These are phyloP conservation scores for Ernsta delagoae DNA, from an alignment of 2,888 invertebrate species.

Conservation along the genomic window DNA sequence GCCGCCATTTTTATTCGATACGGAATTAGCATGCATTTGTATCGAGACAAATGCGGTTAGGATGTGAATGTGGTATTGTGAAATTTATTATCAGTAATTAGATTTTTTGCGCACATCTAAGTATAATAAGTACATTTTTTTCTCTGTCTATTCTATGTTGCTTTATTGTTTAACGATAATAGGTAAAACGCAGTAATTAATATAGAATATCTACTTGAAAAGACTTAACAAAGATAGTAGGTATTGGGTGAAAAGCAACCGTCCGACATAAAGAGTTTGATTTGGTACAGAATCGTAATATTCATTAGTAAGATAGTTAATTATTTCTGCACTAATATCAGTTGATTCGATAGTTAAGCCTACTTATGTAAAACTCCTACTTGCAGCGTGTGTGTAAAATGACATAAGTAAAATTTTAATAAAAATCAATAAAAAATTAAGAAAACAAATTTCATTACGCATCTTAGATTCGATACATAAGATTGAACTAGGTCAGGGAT, in stretches of 20 bases:
- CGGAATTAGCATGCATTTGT: constrained; percentile 54
- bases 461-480: constrained; percentile 15
- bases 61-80: constrained; percentile 40
- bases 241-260: no score
- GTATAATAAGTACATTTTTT: not conserved
- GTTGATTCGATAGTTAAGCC: no score
- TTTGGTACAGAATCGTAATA: no score
- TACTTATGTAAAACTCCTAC: no score
- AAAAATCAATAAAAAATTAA: not conserved
- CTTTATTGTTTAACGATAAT: no score
- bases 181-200: no score
- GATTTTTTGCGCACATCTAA: constrained; percentile 32
- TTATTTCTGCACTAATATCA: no score
- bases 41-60: constrained; percentile 42
- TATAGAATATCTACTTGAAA: no score
- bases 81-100: constrained; percentile 38
- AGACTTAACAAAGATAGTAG: no score
- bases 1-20: constrained; percentile 60
- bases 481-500: constrained; percentile 37
- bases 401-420: not conserved
- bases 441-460: constrained; percentile 37
- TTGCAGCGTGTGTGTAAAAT: no score
- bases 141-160: not conserved
- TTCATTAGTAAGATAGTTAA: no score
- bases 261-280: no score